These are phyloP conservation scores for Conus canariensis DNA, from an alignment of 2,888 invertebrate genomes.

Conservation along the genomic window DNA sequence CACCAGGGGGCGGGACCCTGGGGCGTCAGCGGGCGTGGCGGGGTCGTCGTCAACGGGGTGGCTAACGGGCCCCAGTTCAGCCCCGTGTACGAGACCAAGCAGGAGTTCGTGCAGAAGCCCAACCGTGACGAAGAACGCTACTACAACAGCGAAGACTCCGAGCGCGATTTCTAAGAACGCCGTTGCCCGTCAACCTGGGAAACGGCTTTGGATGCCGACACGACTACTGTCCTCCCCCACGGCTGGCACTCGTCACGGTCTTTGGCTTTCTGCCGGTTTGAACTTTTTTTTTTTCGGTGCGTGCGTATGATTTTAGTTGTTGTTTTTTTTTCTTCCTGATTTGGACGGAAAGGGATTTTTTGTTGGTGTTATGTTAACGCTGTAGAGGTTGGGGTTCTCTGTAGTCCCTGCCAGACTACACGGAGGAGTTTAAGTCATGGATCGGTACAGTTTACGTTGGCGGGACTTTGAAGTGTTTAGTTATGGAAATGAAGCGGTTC, in stretches of 20 bases:
- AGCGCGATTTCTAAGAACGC: conserved; percentile 41
- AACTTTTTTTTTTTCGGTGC: not conserved
- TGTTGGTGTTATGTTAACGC: not conserved
- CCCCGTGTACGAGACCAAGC: conserved; percentile 70
- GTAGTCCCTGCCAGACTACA: too few species aligned
- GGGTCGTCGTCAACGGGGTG: conserved; percentile 51
- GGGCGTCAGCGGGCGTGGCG: not conserved
- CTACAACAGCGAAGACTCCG: conserved; percentile 52
- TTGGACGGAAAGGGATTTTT: not conserved
- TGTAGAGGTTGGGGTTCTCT: not conserved
- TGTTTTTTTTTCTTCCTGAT: too few species aligned
- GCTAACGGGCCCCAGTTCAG: conserved; percentile 55
- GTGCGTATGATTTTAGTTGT: not conserved
- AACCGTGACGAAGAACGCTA: conserved; percentile 45
- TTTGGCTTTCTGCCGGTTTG: not conserved
- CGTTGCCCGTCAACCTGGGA: too few species aligned
- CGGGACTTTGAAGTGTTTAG: too few species aligned
- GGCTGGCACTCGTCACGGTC: not conserved
- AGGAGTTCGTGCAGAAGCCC: conserved; percentile 68
- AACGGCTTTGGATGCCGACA: not conserved
- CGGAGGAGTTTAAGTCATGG: too few species aligned
- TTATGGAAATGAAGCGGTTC: too few species aligned
- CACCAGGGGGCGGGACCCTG: not conserved
- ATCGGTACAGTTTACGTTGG: too few species aligned
- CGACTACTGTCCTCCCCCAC: not conserved